Conservation (phyloP, 2,888 invertebrate genomes). For the Troglohyphantes excavatus region DNA sequence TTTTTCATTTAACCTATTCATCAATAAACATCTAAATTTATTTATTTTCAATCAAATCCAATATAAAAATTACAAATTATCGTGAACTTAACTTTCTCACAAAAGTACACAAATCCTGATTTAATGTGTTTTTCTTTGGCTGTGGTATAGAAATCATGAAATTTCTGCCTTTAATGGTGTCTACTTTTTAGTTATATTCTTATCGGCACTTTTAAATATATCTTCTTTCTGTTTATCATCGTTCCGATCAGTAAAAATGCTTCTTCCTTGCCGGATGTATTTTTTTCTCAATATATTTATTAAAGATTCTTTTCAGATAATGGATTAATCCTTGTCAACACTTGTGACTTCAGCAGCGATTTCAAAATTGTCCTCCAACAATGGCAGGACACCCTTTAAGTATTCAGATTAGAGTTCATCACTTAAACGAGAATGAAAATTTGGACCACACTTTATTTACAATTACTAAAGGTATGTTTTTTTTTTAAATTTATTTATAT, state of each 20-base stretch:
- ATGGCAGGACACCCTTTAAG: conserved; percentile 68
- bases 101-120: too few relatives aligned
- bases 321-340: neutral
- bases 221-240: neutral
- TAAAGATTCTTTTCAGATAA: neutral
- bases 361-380: neutral
- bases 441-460: conserved; percentile 88
- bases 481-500: neutral
- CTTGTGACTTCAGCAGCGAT: neutral
- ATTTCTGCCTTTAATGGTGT: too few relatives aligned
- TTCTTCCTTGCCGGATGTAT: neutral
- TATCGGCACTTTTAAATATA: too few relatives aligned
- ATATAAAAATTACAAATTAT: too few relatives aligned
- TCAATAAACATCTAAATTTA: too few relatives aligned
- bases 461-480: conserved; percentile 83
- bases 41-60: too few relatives aligned
- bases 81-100: too few relatives aligned
- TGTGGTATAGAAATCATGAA: too few relatives aligned
- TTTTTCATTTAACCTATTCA: too few relatives aligned
- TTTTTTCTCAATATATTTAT: neutral
- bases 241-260: neutral
- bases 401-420: conserved; percentile 86
- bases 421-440: conserved; percentile 89
- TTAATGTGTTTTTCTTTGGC: too few relatives aligned
- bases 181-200: too few relatives aligned